Percentiles rank a stretch among this genome's conserved stretches.
Evolutionary conservation across 2,797 vertebrate species (phyloP).

Genomic region (Cyclura pinguis): DNA sequence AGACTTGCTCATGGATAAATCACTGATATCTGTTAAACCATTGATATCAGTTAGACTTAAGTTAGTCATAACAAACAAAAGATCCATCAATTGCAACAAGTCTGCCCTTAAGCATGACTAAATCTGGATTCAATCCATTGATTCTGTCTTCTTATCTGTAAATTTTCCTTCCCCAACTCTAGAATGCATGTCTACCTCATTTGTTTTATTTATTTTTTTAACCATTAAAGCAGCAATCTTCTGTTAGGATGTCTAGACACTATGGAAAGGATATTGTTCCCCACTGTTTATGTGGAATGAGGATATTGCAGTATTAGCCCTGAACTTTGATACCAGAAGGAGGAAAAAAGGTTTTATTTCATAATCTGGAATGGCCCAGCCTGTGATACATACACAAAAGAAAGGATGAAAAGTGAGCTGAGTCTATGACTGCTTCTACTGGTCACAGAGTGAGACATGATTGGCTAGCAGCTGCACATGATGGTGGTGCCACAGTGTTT

Average conservation of each 20-base stretch:
- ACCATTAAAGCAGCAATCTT: not conserved
- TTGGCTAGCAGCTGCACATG: not conserved
- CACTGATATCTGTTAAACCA: not conserved
- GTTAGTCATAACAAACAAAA: not conserved
- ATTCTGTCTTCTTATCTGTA: not conserved
- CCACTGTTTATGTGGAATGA: not conserved
- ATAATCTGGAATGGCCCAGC: not conserved
- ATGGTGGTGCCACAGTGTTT: slow-evolving; percentile 20
- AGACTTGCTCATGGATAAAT: not conserved
- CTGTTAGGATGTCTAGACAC: not conserved
- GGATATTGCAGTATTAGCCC: not conserved
- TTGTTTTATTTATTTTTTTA: not conserved
- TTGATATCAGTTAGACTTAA: not conserved
- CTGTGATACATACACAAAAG: not conserved
- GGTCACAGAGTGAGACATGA: not conserved
- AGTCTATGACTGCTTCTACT: not conserved
- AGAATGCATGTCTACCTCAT: not conserved
- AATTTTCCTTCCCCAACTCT: not conserved
- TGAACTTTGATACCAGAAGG: not conserved
- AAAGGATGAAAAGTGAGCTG: not conserved
- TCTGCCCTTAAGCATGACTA: not conserved
- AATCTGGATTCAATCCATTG: not conserved
- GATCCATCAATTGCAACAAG: not conserved
- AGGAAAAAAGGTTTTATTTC: not conserved
- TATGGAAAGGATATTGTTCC: not conserved